Base-by-base conservation (phyloP, 2,888 invertebrate genomes). In the Caenorhabditis sp. region DNA sequence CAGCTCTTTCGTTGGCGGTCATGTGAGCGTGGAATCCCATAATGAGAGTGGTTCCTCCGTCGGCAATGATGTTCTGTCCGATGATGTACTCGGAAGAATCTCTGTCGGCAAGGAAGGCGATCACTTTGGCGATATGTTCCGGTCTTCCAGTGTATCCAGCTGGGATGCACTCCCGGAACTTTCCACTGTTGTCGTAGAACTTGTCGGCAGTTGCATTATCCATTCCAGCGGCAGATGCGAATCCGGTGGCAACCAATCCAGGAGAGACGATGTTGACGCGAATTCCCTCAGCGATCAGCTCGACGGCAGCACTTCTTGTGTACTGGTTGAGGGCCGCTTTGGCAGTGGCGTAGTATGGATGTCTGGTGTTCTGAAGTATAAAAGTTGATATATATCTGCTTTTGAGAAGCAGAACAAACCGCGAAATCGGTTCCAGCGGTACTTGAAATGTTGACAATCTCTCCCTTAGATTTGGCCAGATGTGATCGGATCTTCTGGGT, bases 81-180 rank as follows among this genome's bases (percentile, higher is more conserved):
- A 83, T 62, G n/a, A 80, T 82, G 61, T 69, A 83, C 24, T 71
- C 70, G 6, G 80, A 83, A 15, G 56, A 50, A 4, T 53, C 56
- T 5, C 82, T 55, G 26, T 82, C 82, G 0, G 79, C 78, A 22
- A 82, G 65, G 69, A 82, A 82, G 18, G 79, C 79, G n/a, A 82
- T 79, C 5, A 65, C 53, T 8, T 62, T 47, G 1, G 82, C 78
- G 37, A 82, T 72, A 28, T 82, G 79, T 2, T 61, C 47, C 9
- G 82, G 82, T 32, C 67, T 78, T 24, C 76, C 81, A n/a, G 53
- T 56, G 40, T 37, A 61, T 26, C 70, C 70, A n/a, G 35, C 60
- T 37, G 70, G 70, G 24, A 70, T 61, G 47, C 70, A 70, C 24
- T 53, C 53, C 13, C 8, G 53, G 53, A 11, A 22, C 53, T 53